phyloP scores from a whole-genome alignment of 2,797 vertebrate genomes.

The Emys orbicularis region DNA sequence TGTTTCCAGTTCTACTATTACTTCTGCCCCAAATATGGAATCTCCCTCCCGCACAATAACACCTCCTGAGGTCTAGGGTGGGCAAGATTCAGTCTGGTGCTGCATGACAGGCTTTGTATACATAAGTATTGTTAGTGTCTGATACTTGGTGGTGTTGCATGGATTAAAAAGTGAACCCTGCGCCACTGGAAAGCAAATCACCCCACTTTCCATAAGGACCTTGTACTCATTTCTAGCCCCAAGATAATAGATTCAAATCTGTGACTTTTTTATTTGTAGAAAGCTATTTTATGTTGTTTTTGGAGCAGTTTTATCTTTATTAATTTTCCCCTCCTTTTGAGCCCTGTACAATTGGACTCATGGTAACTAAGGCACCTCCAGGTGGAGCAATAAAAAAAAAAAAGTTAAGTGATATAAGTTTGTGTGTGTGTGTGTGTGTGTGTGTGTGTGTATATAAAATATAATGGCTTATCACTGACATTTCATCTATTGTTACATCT shows the following conservation, averaged over 20 bases:
- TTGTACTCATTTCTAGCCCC: accelerated
- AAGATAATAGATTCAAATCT: not conserved
- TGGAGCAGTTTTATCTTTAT: not conserved
- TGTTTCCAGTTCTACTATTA: not conserved
- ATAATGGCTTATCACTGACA: accelerated
- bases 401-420: not conserved
- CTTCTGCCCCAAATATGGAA: not conserved
- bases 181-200: not conserved
- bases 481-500: not conserved
- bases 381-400: not conserved
- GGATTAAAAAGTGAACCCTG: not conserved
- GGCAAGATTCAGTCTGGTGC: not conserved
- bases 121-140: not conserved
- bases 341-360: not conserved
- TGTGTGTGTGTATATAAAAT: not conserved
- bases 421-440: too few relatives aligned
- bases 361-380: not conserved
- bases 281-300: not conserved
- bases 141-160: not conserved
- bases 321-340: not conserved
- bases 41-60: not conserved
- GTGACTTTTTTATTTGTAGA: not conserved
- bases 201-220: not conserved
- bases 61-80: not conserved
- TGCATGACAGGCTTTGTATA: too few relatives aligned